Conservation (phyloP, 2,888 invertebrate genomes). For the Neoaliturus tenellus region DNA sequence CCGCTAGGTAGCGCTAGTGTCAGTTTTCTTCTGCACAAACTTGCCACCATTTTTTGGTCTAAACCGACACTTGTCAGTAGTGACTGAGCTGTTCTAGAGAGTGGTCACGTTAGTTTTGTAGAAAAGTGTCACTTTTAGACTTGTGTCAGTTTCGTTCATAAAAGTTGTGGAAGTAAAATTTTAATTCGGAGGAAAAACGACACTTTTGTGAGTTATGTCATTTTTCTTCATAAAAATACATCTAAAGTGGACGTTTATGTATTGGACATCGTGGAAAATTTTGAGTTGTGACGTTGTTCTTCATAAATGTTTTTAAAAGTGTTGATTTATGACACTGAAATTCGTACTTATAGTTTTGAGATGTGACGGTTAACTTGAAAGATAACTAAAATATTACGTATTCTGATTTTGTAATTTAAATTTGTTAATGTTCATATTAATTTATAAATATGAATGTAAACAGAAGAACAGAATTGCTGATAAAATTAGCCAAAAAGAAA, state of each 20-base stretch:
- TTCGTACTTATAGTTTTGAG: neutral
- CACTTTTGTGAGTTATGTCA: constrained; percentile 15
- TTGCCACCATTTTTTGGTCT: neutral
- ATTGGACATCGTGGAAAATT: neutral
- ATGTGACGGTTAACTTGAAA: constrained; percentile 8
- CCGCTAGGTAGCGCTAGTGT: constrained; percentile 21
- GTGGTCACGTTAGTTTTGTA: neutral
- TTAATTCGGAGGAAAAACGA: neutral
- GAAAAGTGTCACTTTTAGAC: constrained; percentile 29
- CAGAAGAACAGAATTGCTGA: constrained; percentile 6
- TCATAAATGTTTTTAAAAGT: neutral
- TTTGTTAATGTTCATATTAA: neutral
- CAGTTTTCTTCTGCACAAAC: constrained; percentile 8
- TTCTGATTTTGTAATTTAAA: neutral
- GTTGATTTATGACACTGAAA: no score
- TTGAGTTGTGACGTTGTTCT: constrained; percentile 16
- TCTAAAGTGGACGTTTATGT: neutral
- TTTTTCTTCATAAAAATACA: constrained; percentile 24
- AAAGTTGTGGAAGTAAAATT: neutral
- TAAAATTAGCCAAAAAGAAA: constrained; percentile 36
- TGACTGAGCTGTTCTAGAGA: constrained; percentile 2
- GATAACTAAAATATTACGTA: neutral
- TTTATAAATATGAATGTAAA: neutral
- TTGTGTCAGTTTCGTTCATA: constrained; percentile 42
- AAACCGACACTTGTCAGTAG: constrained; percentile 22